Evolutionary conservation across 2,888 invertebrate genomes (phyloP), one percentile per base, ranked within the genome.

Genomic region (Drosophila differens): DNA sequence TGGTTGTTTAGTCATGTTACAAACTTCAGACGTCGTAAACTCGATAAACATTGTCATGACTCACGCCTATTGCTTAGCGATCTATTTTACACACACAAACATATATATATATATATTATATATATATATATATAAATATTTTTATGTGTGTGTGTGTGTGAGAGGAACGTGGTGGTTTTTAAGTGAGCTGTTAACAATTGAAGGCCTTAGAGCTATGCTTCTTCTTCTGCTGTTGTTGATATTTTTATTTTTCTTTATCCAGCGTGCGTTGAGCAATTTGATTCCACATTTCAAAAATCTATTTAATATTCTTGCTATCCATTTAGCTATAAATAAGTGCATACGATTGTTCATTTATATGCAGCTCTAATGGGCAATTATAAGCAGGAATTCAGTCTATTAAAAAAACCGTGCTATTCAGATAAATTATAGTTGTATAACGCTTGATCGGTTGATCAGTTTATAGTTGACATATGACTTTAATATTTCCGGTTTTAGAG

Each of bases 1-100:
- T 14, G n/a, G 55, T 25, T 33, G n/a, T 25, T 76, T 58, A 65
- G 61, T 72, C 72, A 77, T 65, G 33, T 74, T 47, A 10, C 41
- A 60, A 55, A 66, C 70, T 35, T 47, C 61, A 73, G 70, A 59
- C 61, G 41, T 52, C 39, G 53, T 74, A 58, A 63, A 62, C 35
- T 33, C 39, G 64, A 79, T 74, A 71, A 47, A 14, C 1, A 28
- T 30, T 57, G 28, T 2, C 33, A 64, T 78, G 77, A 78, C 57
- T 78, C 76, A 78, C 19, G 30, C 28, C n/a, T 32, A 37, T 39
- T 39, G 19, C 1, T 14, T 32, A 25, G 16, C 62, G 35, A 55
- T 62, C 41, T 4, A 22, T 30, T 55, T 1, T n/a, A n/a, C 55
- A n/a, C 19, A 39, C 14, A 47, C 9, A 47, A 0, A 16, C 7